phyloP scores from a whole-genome alignment of 2,797 vertebrate species.

The Falco rusticolus region DNA sequence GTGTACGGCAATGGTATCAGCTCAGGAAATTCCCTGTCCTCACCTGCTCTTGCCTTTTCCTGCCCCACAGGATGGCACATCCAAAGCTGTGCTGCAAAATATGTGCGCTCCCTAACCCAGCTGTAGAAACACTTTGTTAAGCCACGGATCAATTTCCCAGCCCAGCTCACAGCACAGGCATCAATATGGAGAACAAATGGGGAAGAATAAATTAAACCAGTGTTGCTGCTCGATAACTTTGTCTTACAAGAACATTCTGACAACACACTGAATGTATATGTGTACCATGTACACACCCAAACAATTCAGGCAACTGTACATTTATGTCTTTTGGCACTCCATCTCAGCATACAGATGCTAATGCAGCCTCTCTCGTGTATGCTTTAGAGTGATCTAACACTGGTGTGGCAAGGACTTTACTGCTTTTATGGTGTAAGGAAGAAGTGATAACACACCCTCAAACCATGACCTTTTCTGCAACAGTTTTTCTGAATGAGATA shows the following conservation, averaged over 20 bases:
- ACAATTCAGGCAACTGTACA: neutral
- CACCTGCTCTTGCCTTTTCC: neutral
- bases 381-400: neutral
- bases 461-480: neutral
- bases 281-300: neutral
- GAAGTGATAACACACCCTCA: neutral
- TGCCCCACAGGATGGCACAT: neutral
- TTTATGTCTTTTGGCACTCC: neutral
- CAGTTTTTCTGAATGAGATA: conserved; percentile 34
- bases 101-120: neutral
- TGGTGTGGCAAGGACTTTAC: neutral
- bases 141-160: neutral
- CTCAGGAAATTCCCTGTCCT: neutral
- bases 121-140: neutral
- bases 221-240: neutral
- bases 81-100: neutral
- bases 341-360: neutral
- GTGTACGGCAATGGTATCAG: neutral
- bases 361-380: neutral
- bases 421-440: neutral
- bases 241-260: neutral
- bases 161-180: neutral
- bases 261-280: neutral
- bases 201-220: neutral
- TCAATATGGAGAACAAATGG: neutral